phyloP scores from a whole-genome alignment of 1,140 invertebrate genomes.

The Sinonovacula constricta region DNA sequence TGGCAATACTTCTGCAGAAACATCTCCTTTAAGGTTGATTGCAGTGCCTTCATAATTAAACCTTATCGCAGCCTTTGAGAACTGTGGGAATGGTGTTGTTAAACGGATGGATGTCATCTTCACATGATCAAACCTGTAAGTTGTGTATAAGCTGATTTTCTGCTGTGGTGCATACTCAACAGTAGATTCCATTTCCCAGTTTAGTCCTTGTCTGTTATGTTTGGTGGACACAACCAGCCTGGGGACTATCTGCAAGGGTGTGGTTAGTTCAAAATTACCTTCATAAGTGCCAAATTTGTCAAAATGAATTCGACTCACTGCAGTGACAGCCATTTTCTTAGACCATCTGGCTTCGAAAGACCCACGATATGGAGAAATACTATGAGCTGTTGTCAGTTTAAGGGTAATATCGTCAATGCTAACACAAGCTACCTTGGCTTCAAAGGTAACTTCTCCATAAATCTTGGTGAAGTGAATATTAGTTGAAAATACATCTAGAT shows the following conservation, averaged over 20 bases:
- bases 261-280: slow-evolving; percentile 45
- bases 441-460: slow-evolving; percentile 34
- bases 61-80: slow-evolving; percentile 46
- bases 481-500: slow-evolving; percentile 52
- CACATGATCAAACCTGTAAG: slow-evolving; percentile 46
- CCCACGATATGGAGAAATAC: slow-evolving; percentile 52
- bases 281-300: slow-evolving; percentile 43
- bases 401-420: slow-evolving; percentile 55
- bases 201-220: slow-evolving; percentile 49
- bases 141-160: slow-evolving; percentile 33
- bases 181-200: slow-evolving; percentile 41
- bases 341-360: slow-evolving; percentile 38
- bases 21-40: slow-evolving; percentile 49
- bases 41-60: slow-evolving; percentile 41
- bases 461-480: slow-evolving; percentile 40
- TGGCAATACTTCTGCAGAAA: slow-evolving; percentile 52
- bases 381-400: slow-evolving; percentile 48
- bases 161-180: slow-evolving; percentile 47
- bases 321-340: too few relatives aligned
- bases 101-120: slow-evolving; percentile 45
- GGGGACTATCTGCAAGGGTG: slow-evolving; percentile 46
- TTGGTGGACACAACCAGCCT: slow-evolving; percentile 27
- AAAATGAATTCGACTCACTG: slow-evolving; percentile 29
- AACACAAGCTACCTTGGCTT: slow-evolving; percentile 39
- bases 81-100: slow-evolving; percentile 55